Percentiles rank a stretch among this genome's conserved stretches.
phyloP scores from a whole-genome alignment of 1,140 invertebrate species.

The Lethrus apterus region DNA sequence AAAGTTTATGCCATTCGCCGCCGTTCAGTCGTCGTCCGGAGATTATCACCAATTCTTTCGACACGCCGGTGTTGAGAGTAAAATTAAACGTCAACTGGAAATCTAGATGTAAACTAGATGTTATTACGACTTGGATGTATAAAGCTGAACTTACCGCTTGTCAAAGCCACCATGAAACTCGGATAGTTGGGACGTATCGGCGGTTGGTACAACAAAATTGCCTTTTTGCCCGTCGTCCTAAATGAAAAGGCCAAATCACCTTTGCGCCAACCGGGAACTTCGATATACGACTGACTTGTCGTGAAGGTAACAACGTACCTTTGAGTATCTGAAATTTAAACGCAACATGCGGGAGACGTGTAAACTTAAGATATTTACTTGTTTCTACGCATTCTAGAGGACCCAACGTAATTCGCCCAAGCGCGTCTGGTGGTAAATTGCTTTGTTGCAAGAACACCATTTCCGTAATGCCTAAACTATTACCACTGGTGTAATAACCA shows the following conservation, averaged over 20 bases:
- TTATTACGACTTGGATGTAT: neutral
- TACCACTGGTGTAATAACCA: constrained; percentile 68
- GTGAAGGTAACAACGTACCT: constrained; percentile 90
- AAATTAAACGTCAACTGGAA: constrained; percentile 85
- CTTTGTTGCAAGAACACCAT: constrained; percentile 85
- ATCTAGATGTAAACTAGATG: constrained; percentile 46
- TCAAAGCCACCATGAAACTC: constrained; percentile 82
- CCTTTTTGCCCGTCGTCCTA: constrained; percentile 80
- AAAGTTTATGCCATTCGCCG: constrained; percentile 92
- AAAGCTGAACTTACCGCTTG: constrained; percentile 52
- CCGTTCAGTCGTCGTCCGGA: constrained; percentile 75
- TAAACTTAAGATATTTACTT: constrained; percentile 51
- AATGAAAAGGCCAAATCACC: constrained; percentile 90
- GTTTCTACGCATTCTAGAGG: constrained; percentile 90
- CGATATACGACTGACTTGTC: constrained; percentile 83
- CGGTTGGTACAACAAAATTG: constrained; percentile 84
- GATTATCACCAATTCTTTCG: constrained; percentile 69
- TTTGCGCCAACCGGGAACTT: constrained; percentile 84
- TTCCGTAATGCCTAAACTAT: constrained; percentile 79
- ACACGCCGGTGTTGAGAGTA: constrained; percentile 73
- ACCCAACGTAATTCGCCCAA: constrained; percentile 79
- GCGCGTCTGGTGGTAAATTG: constrained; percentile 69
- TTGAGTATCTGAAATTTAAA: constrained; percentile 68
- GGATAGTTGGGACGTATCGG: constrained; percentile 81
- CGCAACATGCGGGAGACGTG: neutral